Conservation (phyloP, 2,113 vertebrate species). For the Acinonyx jubatus region DNA sequence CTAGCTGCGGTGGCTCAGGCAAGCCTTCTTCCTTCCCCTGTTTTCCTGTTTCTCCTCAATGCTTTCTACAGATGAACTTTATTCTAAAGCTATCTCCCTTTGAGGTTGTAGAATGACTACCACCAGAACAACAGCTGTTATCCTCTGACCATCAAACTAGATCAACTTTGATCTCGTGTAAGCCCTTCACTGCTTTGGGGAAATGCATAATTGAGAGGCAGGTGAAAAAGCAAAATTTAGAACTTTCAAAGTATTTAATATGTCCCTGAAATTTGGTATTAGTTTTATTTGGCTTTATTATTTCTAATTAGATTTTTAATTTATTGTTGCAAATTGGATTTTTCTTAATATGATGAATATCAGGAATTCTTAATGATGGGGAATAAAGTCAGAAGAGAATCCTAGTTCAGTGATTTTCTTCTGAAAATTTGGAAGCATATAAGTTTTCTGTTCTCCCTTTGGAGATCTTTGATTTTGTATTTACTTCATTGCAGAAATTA, state of each 20-base stretch:
- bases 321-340: constrained; percentile 32
- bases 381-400: not conserved
- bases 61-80: not conserved
- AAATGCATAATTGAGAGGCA: not conserved
- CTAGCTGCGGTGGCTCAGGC: not conserved
- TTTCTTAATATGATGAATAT: not conserved
- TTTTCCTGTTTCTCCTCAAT: not conserved
- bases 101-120: not conserved
- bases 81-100: not conserved
- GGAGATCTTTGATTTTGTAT: not conserved
- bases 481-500: not conserved
- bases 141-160: not conserved
- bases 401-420: not conserved
- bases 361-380: not conserved
- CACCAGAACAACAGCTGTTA: not conserved
- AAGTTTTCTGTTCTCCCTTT: not conserved
- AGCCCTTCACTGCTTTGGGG: not conserved
- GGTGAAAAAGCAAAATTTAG: not conserved
- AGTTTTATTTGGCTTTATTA: constrained; percentile 21
- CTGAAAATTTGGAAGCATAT: not conserved
- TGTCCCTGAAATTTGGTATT: not conserved
- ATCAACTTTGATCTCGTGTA: not conserved
- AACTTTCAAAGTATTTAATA: not conserved
- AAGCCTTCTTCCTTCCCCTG: too few species aligned
- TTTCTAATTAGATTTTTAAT: not conserved